Conservation (phyloP, 53 echinoderm and acorn worm species). For the Glandiceps talaboti region DNA sequence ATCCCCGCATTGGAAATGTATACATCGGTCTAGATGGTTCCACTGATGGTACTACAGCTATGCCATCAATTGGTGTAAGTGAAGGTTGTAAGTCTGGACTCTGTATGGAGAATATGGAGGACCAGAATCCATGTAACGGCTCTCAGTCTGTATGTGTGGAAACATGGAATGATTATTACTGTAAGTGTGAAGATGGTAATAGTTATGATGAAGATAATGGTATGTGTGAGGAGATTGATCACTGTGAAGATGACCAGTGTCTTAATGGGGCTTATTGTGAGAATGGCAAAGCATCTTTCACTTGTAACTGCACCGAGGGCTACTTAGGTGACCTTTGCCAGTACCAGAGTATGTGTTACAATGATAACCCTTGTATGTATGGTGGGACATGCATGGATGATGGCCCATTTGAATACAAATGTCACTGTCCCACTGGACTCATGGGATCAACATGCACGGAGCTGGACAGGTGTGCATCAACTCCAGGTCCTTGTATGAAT, state of each 20-base stretch:
- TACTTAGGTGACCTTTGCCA: slow-evolving; percentile 33
- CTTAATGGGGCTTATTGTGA: slow-evolving; percentile 53
- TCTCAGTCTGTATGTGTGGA: slow-evolving; percentile 51
- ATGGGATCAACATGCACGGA: not conserved
- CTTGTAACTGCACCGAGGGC: slow-evolving; percentile 27
- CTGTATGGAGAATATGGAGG: slow-evolving; percentile 38
- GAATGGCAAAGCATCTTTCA: slow-evolving; percentile 16
- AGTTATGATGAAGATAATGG: slow-evolving; percentile 5
- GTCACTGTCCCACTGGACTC: not conserved
- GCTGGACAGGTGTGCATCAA: not conserved
- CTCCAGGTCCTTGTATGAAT: not conserved
- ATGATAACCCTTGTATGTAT: not conserved
- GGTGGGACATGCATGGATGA: not conserved
- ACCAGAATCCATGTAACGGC: slow-evolving; percentile 40
- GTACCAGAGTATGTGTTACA: not conserved
- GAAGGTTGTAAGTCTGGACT: slow-evolving; percentile 61
- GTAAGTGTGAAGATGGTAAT: slow-evolving; percentile 32
- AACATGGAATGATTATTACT: slow-evolving; percentile 53
- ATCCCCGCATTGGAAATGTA: slow-evolving; percentile 54
- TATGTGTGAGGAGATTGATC: slow-evolving; percentile 16
- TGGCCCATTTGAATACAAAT: not conserved
- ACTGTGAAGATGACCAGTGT: slow-evolving; percentile 54
- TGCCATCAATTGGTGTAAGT: slow-evolving; percentile 38
- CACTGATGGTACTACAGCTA: slow-evolving; percentile 26
- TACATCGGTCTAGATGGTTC: slow-evolving; percentile 41